Percentiles rank a stretch among this genome's conserved stretches.
Evolutionary conservation across 1,140 invertebrate genomes (phyloP).

Genomic region (Bombus difficillimus): DNA sequence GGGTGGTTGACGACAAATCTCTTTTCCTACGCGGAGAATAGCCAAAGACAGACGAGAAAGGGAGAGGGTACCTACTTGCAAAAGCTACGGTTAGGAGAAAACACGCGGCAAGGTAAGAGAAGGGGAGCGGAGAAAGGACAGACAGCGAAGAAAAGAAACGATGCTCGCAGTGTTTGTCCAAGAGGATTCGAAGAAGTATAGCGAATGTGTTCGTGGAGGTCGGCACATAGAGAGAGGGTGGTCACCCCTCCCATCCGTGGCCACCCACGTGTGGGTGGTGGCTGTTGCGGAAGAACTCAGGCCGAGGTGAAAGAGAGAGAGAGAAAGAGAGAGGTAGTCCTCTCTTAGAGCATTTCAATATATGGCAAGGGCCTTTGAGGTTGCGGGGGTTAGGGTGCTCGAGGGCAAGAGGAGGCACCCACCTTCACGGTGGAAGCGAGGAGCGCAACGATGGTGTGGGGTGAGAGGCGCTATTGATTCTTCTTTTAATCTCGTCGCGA

Average conservation of each 20-base stretch:
- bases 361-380: slow-evolving; percentile 81
- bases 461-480: slow-evolving; percentile 77
- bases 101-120: neutral
- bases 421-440: slow-evolving; percentile 50
- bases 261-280: slow-evolving; percentile 71
- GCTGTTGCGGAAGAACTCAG: slow-evolving; percentile 57
- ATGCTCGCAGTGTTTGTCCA: slow-evolving; percentile 74
- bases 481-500: slow-evolving; percentile 83
- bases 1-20: slow-evolving; percentile 54
- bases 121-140: slow-evolving; percentile 20
- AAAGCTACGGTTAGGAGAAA: slow-evolving; percentile 16
- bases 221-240: slow-evolving; percentile 45
- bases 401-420: slow-evolving; percentile 64
- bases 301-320: slow-evolving; percentile 32
- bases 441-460: slow-evolving; percentile 45
- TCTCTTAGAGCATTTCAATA: slow-evolving; percentile 82
- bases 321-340: slow-evolving; percentile 63
- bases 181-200: slow-evolving; percentile 66
- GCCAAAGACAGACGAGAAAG: slow-evolving; percentile 21
- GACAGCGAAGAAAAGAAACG: slow-evolving; percentile 36
- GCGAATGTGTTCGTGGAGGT: slow-evolving; percentile 58
- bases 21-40: slow-evolving; percentile 43
- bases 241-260: slow-evolving; percentile 55
- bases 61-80: neutral
- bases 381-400: slow-evolving; percentile 71